A percentile compares a stretch with the other conserved stretches of the same genome.
Evolutionary conservation across 2,888 invertebrate genomes (phyloP).

Genomic region (Dexiosoma caninum): DNA sequence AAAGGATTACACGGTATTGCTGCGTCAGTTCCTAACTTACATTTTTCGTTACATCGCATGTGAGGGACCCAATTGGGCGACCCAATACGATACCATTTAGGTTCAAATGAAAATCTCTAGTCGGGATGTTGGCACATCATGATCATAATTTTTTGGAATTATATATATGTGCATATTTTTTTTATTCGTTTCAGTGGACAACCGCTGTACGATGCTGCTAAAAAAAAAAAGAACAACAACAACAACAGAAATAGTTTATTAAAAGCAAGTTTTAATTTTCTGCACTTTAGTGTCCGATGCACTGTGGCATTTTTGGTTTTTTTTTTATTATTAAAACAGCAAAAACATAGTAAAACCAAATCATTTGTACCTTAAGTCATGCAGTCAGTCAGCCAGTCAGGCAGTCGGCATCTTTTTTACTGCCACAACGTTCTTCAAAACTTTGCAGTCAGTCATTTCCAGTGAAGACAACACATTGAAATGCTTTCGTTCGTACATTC

Average conservation of each 20-base stretch:
- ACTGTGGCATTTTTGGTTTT: slow-evolving; percentile 74
- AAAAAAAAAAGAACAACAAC: slow-evolving; percentile 8
- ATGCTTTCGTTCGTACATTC: slow-evolving; percentile 36
- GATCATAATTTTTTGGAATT: too few species aligned
- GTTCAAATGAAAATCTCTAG: too few species aligned
- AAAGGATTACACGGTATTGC: too few species aligned
- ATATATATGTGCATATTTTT: too few species aligned
- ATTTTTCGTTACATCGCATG: too few species aligned
- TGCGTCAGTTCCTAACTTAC: too few species aligned
- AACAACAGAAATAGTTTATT: slow-evolving; percentile 65
- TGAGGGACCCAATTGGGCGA: too few species aligned
- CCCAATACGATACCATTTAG: too few species aligned
- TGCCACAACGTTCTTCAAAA: slow-evolving; percentile 15
- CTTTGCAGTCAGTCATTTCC: slow-evolving; percentile 8
- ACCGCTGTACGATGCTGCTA: background rate
- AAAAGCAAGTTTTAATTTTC: slow-evolving; percentile 76
- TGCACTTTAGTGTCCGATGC: slow-evolving; percentile 74
- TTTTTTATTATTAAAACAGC: slow-evolving; percentile 41
- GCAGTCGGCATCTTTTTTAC: background rate
- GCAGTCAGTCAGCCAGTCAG: slow-evolving; percentile 16
- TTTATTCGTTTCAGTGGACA: background rate
- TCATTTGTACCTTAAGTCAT: slow-evolving; percentile 40
- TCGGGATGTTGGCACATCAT: too few species aligned
- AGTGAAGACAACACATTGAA: slow-evolving; percentile 29
- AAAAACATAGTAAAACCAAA: slow-evolving; percentile 19